Conservation (phyloP, 2,113 vertebrate genomes). For the Burhinus oedicnemus region DNA sequence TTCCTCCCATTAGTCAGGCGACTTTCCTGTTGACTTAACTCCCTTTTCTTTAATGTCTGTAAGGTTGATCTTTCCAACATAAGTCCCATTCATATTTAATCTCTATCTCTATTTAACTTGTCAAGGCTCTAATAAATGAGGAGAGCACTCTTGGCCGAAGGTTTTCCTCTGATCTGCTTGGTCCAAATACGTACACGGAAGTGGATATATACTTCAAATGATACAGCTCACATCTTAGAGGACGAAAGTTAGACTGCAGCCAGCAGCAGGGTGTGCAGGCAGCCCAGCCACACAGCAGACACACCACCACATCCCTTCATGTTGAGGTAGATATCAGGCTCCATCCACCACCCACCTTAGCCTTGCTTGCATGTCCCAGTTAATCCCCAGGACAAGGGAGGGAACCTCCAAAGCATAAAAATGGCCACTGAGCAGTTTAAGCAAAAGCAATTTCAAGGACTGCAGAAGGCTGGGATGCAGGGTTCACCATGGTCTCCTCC, state of each 20-base stretch:
- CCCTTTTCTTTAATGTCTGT: constrained; percentile 37
- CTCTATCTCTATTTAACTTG: constrained; percentile 59
- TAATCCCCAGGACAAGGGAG: background rate
- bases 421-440: background rate
- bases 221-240: background rate
- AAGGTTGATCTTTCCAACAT: constrained; percentile 48
- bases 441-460: background rate
- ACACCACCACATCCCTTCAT: background rate
- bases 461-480: background rate
- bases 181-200: background rate
- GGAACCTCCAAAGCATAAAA: background rate
- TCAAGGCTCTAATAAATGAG: constrained; percentile 50
- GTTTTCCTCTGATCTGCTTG: constrained; percentile 7
- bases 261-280: background rate
- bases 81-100: constrained; percentile 59
- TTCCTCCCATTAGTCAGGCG: background rate
- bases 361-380: background rate
- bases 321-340: background rate
- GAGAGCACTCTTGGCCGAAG: background rate
- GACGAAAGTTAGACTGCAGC: background rate
- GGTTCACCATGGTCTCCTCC: background rate
- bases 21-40: constrained; percentile 51
- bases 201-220: background rate
- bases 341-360: background rate
- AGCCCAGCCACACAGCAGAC: background rate